A percentile compares a stretch with the other conserved stretches of the same genome.
phyloP scores from a whole-genome alignment of 2,888 invertebrate genomes.

The Neoaliturus tenellus region DNA sequence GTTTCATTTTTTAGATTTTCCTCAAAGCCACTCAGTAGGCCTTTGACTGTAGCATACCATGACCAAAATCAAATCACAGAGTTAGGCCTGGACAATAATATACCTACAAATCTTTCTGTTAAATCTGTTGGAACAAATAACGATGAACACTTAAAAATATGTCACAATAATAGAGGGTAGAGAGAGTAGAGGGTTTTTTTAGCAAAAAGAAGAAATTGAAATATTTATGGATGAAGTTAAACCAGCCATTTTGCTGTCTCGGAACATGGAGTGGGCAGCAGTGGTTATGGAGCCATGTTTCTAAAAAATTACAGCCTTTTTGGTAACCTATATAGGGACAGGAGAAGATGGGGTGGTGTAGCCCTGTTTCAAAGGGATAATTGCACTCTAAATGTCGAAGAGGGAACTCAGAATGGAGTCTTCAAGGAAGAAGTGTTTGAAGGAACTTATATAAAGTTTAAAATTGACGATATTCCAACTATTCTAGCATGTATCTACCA shows the following conservation, averaged over 20 bases:
- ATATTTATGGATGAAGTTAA: background rate
- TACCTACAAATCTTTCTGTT: background rate
- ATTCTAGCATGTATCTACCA: too few species aligned
- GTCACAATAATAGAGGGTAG: background rate
- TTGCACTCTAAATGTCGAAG: background rate
- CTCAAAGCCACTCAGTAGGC: background rate
- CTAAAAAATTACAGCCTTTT: background rate
- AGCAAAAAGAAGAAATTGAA: background rate
- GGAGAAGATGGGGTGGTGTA: background rate
- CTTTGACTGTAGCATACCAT: background rate
- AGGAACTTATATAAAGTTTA: too few species aligned
- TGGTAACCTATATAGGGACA: background rate
- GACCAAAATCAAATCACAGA: background rate
- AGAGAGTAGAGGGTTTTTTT: background rate
- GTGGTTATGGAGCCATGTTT: background rate
- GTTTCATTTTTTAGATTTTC: background rate
- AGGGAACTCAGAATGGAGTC: too few species aligned
- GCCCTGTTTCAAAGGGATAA: background rate
- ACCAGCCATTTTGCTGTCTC: background rate
- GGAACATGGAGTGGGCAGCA: background rate
- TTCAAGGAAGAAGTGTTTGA: too few species aligned
- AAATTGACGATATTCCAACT: too few species aligned
- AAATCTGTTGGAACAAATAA: background rate
- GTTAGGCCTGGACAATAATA: background rate
- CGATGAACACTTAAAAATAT: background rate